A percentile compares a stretch with the other conserved stretches of the same genome.
phyloP scores from a whole-genome alignment of 2,113 vertebrate genomes.

The Silurus glanis region DNA sequence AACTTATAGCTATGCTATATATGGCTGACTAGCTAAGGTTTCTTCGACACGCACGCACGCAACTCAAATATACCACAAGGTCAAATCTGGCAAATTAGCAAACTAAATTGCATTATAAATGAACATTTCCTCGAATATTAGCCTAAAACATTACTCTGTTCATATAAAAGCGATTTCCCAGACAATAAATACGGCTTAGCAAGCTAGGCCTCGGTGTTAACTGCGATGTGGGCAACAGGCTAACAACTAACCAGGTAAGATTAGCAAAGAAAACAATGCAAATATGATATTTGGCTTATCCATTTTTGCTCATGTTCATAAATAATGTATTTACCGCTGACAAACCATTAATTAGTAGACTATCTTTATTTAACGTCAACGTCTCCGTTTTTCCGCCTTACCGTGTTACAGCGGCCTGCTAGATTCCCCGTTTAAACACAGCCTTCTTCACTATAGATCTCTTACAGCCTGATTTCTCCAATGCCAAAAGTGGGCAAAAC shows the following conservation, averaged over 20 bases:
- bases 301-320: no score
- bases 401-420: conserved; percentile 44
- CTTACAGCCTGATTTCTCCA: background rate
- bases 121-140: background rate
- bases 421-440: conserved; percentile 17
- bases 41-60: background rate
- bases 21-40: background rate
- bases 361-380: no score
- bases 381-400: conserved; percentile 31
- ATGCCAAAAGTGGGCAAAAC: background rate
- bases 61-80: background rate
- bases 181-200: background rate
- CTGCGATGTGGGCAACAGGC: conserved; percentile 4
- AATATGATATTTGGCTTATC: background rate
- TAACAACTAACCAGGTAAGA: background rate
- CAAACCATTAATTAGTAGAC: background rate
- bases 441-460: background rate
- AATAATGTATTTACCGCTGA: background rate
- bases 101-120: background rate
- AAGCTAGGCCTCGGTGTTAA: background rate
- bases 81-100: no score
- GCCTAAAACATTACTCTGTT: background rate
- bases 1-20: background rate
- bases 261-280: background rate
- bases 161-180: background rate